Evolutionary conservation across 2,888 invertebrate species (phyloP), one percentile per base, ranked within the genome.

Genomic region (Galerucella pusilla): DNA sequence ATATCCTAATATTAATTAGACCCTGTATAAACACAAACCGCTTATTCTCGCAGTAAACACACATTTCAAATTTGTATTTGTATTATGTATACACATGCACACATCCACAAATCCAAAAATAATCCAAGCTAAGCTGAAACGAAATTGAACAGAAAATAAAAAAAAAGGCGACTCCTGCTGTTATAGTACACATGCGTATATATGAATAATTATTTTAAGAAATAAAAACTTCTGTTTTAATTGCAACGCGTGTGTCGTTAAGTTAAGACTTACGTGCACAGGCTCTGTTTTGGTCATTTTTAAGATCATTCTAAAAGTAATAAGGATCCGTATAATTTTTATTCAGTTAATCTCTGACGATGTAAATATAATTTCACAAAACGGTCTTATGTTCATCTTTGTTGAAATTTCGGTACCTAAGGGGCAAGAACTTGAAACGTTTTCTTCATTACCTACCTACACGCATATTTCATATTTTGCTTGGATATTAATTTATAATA

Each of bases 161-260:
- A 61, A n/a, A 35, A 75, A 77, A 74, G 54, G 35, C 54, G 61
- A 68, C 75, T 77, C 78, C 57, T 75, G 75, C 78, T 61, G 77
- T 74, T 76, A 64, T 59, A 64, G 25, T 64, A 61, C 76, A 79
- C 80, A 79, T 76, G 78, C 74, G 75, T 80, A 77, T 72, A 71
- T 80, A 77, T 77, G 77, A 80, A 79, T 79, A 82, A 83, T 83
- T 84, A 84, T 84, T 84, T 84, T 83, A 80, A 82, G 84, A 83
- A 80, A 83, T 83, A 79, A 79, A 82, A 77, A 70, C 75, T 71
- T 79, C 82, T 80, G 81, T 81, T 83, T 83, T 81, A 79, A 79
- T 80, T 77, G 60, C 68, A 65, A 73, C 14, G 42, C 59, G 68
- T 63, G 20, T 20, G 45, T 63, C 35, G 49, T 52, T 71, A 54